These are phyloP conservation scores for Thelaira solivaga DNA, from an alignment of 2,888 invertebrate species.

Conservation along the genomic window DNA sequence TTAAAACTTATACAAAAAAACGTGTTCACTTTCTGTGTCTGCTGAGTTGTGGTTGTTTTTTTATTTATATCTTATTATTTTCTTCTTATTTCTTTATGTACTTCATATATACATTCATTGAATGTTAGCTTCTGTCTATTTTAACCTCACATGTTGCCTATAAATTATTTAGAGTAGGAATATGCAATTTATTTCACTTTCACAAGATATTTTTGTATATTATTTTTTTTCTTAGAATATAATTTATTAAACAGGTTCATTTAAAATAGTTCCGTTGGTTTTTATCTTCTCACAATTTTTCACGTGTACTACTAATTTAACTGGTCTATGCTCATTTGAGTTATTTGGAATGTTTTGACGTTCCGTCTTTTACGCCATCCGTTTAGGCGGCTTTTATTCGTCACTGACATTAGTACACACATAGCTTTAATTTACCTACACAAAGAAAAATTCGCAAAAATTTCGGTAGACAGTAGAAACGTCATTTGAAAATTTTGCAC, in stretches of 20 bases:
- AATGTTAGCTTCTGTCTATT: constrained; percentile 63
- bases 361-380: constrained; percentile 37
- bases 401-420: constrained; percentile 4
- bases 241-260: not conserved
- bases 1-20: constrained; percentile 29
- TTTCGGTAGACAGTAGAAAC: not conserved
- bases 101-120: not conserved
- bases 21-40: constrained; percentile 54
- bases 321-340: constrained; percentile 36
- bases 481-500: constrained; percentile 41
- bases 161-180: constrained; percentile 19
- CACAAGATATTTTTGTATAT: not conserved
- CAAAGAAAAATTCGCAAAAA: constrained; percentile 22
- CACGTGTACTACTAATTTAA: constrained; percentile 59
- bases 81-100: not conserved
- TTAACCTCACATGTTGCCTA: constrained; percentile 75
- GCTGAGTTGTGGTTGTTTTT: constrained; percentile 17
- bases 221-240: not conserved
- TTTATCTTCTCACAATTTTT: constrained; percentile 19
- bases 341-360: constrained; percentile 56
- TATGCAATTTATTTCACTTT: constrained; percentile 2
- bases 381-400: constrained; percentile 49
- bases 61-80: constrained; percentile 30
- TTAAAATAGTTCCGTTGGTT: not conserved
- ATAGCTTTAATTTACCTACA: not conserved